Evolutionary conservation across 2,113 vertebrate species (phyloP).

Genomic region (Agelaius phoeniceus): DNA sequence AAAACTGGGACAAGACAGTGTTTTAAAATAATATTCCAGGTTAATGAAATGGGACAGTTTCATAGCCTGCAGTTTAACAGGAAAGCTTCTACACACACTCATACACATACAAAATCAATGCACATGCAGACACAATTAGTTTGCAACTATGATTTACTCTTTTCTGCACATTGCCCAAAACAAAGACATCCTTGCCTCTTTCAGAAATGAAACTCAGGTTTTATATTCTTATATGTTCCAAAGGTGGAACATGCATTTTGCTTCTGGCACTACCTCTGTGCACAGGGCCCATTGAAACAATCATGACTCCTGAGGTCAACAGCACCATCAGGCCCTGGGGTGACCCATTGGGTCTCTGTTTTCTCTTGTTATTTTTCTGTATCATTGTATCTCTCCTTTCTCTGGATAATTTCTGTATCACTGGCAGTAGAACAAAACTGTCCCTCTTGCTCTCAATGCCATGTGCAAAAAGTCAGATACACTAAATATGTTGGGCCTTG

Average conservation of each 20-base stretch:
- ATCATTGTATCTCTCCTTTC: neutral
- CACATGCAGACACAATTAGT: neutral
- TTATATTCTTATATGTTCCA: neutral
- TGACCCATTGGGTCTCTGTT: accelerated
- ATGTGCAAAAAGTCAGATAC: neutral
- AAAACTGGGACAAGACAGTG: neutral
- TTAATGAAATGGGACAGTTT: neutral
- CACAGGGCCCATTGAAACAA: neutral
- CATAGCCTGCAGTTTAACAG: neutral
- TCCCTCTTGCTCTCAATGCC: neutral
- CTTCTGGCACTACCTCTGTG: neutral
- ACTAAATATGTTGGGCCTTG: neutral
- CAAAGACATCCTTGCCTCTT: neutral
- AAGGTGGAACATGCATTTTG: neutral
- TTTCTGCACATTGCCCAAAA: neutral
- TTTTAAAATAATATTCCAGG: neutral
- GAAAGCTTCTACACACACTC: neutral
- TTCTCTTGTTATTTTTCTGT: neutral
- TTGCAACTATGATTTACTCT: neutral
- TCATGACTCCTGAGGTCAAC: neutral
- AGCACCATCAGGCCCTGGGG: neutral
- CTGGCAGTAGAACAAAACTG: neutral
- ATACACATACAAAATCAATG: neutral
- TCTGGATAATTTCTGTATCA: neutral
- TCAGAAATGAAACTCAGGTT: neutral